Evolutionary conservation across 2,797 vertebrate species (phyloP).

Genomic region (Cyclopterus lumpus): DNA sequence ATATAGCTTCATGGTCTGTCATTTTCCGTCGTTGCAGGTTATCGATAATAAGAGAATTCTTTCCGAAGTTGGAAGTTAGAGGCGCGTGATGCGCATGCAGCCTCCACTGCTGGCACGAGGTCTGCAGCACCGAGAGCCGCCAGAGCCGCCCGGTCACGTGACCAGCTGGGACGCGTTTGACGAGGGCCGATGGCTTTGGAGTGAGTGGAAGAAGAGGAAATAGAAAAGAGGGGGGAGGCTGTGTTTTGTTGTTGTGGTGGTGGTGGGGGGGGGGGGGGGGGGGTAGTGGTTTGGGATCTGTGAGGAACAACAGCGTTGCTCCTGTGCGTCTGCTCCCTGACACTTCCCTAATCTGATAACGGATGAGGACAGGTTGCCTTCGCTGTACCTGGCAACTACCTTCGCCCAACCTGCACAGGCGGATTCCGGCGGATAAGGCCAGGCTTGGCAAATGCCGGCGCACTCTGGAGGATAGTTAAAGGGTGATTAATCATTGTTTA

Average conservation of each 20-base stretch:
- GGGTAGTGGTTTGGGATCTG: slow-evolving; percentile 63
- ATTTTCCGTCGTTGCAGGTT: slow-evolving; percentile 4
- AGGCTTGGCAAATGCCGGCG: slow-evolving; percentile 94
- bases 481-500: slow-evolving; percentile 99
- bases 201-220: slow-evolving; percentile 65
- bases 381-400: slow-evolving; percentile 88
- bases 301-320: slow-evolving; percentile 84
- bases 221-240: not conserved
- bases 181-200: slow-evolving; percentile 55
- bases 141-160: slow-evolving; percentile 56
- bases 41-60: not conserved
- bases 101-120: slow-evolving; percentile 58
- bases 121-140: slow-evolving; percentile 57
- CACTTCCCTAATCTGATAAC: slow-evolving; percentile 99
- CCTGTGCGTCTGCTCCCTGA: slow-evolving; percentile 90
- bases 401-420: slow-evolving; percentile 84
- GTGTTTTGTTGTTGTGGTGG: not conserved
- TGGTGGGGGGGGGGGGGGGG: slow-evolving; percentile 36
- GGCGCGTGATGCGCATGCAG: slow-evolving; percentile 44
- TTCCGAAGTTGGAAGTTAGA: slow-evolving; percentile 54
- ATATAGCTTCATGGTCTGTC: not conserved
- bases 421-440: slow-evolving; percentile 99
- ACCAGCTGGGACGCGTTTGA: slow-evolving; percentile 59
- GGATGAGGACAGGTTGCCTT: slow-evolving; percentile 96
- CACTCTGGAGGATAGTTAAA: slow-evolving; percentile 99